These are phyloP conservation scores for Autographa pulchrina DNA, from an alignment of 2,888 invertebrate species.

Conservation along the genomic window DNA sequence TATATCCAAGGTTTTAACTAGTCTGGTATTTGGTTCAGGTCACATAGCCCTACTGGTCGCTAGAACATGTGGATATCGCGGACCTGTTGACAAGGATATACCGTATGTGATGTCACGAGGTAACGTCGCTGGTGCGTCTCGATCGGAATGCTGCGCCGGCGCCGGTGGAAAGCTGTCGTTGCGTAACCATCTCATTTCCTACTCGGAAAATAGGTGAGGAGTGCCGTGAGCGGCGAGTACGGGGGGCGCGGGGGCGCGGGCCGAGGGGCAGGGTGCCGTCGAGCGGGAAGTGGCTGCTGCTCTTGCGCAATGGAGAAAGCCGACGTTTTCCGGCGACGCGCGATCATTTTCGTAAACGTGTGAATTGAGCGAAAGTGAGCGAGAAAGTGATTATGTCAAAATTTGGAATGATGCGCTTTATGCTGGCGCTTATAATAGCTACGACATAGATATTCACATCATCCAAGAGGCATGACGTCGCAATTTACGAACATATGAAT, in stretches of 20 bases:
- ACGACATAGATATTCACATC: conserved; percentile 16
- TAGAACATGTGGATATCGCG: neutral
- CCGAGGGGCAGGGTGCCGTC: conserved; percentile 54
- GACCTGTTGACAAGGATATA: conserved; percentile 36
- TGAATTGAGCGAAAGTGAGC: conserved; percentile 87
- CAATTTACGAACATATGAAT: too few species aligned
- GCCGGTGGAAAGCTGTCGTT: conserved; percentile 78
- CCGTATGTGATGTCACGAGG: conserved; percentile 59
- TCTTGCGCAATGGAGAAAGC: conserved; percentile 87
- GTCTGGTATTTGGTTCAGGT: neutral
- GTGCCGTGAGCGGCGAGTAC: conserved; percentile 65
- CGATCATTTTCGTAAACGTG: conserved; percentile 88
- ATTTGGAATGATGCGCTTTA: conserved; percentile 35
- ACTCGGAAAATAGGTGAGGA: conserved; percentile 85
- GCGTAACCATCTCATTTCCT: conserved; percentile 81
- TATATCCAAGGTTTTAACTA: neutral
- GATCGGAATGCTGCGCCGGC: conserved; percentile 68
- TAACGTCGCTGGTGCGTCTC: conserved; percentile 46
- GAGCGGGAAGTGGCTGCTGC: conserved; percentile 80
- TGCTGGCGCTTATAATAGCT: conserved; percentile 9
- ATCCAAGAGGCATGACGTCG: neutral
- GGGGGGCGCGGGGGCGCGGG: conserved; percentile 45
- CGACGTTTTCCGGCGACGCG: conserved; percentile 84
- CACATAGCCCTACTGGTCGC: neutral
- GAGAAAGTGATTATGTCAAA: conserved; percentile 75